phyloP scores from a whole-genome alignment of 2,113 vertebrate genomes.

The Hiodon tergisus region DNA sequence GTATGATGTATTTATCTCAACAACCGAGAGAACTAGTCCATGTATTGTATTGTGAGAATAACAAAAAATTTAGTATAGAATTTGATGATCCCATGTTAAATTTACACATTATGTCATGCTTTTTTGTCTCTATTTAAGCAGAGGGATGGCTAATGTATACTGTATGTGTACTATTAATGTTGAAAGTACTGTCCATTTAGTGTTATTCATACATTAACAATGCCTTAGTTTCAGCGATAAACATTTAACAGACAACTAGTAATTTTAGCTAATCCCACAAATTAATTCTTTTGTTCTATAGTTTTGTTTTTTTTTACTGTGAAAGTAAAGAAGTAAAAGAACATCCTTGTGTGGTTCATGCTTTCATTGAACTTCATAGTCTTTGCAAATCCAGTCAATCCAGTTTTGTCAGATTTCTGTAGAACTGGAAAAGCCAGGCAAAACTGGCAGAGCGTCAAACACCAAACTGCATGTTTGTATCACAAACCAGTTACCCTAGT shows the following conservation, averaged over 20 bases:
- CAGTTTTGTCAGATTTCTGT: conserved; percentile 64
- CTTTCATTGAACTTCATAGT: conserved; percentile 33
- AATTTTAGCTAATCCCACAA: neutral
- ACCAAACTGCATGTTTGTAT: conserved; percentile 53
- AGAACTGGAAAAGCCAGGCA: conserved; percentile 68
- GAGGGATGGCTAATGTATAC: too few species aligned
- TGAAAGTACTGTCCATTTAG: too few species aligned
- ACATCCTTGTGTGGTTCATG: conserved; percentile 31
- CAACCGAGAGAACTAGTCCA: too few species aligned
- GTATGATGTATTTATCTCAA: too few species aligned
- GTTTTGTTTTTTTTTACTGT: conserved; percentile 7
- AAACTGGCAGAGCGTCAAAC: conserved; percentile 54
- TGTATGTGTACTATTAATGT: too few species aligned
- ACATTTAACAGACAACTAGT: neutral
- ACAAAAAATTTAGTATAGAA: too few species aligned
- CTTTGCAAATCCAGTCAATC: conserved; percentile 48
- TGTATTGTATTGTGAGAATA: too few species aligned
- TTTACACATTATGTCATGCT: too few species aligned
- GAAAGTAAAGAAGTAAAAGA: conserved; percentile 23
- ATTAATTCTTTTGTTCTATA: neutral
- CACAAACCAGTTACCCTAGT: conserved; percentile 60
- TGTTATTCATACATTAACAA: too few species aligned
- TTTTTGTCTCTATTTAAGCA: too few species aligned
- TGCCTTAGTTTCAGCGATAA: neutral
- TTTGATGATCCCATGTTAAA: too few species aligned